Percentiles rank a stretch among this genome's conserved stretches.
Conservation (phyloP, 2,113 vertebrate species). For the Paramisgurnus dabryanus region DNA sequence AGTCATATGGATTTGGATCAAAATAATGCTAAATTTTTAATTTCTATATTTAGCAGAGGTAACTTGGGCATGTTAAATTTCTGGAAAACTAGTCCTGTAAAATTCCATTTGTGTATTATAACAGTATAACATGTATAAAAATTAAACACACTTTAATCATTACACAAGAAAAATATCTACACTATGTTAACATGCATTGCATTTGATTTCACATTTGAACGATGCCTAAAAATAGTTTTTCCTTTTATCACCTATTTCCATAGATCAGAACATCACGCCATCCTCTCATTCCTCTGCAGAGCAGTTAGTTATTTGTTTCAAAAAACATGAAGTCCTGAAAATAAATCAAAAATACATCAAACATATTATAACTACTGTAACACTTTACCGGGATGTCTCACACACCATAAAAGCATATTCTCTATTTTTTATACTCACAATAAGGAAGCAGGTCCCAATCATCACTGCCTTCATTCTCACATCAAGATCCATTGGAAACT, state of each 20-base stretch:
- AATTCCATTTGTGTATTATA: neutral
- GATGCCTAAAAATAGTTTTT: neutral
- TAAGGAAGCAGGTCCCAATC: slow-evolving; percentile 91
- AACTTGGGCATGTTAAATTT: neutral
- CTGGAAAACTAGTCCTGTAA: slow-evolving; percentile 2
- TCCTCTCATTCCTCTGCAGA: neutral
- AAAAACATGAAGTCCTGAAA: slow-evolving; percentile 92
- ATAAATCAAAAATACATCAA: neutral
- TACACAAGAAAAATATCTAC: neutral
- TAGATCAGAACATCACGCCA: neutral
- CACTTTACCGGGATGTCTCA: no score
- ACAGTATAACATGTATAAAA: neutral
- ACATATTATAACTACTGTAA: no score
- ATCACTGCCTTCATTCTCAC: slow-evolving; percentile 92
- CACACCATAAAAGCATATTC: neutral
- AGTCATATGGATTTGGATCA: no score
- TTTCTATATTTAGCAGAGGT: no score
- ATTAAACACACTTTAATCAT: slow-evolving; percentile 19
- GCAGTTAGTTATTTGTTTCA: slow-evolving; percentile 66
- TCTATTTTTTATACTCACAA: slow-evolving; percentile 78
- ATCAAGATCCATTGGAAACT: slow-evolving; percentile 90
- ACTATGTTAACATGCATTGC: slow-evolving; percentile 23
- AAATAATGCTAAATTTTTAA: no score
- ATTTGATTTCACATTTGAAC: neutral
- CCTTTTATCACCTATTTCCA: neutral